phyloP scores from a whole-genome alignment of 2,113 vertebrate genomes.

The Archocentrus centrarchus region DNA sequence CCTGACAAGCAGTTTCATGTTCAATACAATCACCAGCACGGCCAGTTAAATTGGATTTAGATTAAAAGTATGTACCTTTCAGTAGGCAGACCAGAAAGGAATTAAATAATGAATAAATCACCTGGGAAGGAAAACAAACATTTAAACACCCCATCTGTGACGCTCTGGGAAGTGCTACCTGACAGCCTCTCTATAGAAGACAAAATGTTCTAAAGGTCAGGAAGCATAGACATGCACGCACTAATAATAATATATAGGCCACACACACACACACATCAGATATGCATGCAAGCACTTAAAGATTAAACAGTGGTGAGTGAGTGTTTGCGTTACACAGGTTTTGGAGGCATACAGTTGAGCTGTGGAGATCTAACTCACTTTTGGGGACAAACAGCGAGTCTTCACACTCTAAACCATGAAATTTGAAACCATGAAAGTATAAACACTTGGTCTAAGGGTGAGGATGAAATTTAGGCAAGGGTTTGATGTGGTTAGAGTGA shows the following conservation, averaged over 20 bases:
- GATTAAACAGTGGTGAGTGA: not conserved
- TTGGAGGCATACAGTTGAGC: not conserved
- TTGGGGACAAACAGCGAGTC: too few relatives aligned
- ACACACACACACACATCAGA: not conserved
- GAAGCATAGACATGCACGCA: not conserved
- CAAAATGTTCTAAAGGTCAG: slow-evolving; percentile 44
- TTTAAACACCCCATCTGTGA: slow-evolving; percentile 36
- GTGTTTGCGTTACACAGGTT: not conserved
- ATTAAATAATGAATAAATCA: slow-evolving; percentile 42
- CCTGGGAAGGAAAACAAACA: slow-evolving; percentile 29
- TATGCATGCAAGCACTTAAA: not conserved
- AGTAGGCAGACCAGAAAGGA: slow-evolving; percentile 36
- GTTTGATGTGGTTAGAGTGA: not conserved
- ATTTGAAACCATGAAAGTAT: too few relatives aligned
- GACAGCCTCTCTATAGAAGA: slow-evolving; percentile 41
- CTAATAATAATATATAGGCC: not conserved
- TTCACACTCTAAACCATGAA: too few relatives aligned
- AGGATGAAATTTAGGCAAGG: not conserved
- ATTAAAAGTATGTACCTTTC: slow-evolving; percentile 56
- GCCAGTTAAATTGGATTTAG: slow-evolving; percentile 35
- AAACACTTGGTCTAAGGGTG: not conserved
- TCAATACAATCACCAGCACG: slow-evolving; percentile 17
- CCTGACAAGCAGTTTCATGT: slow-evolving; percentile 49
- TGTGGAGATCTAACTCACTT: too few relatives aligned
- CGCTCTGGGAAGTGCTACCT: slow-evolving; percentile 24